Percentiles rank a stretch among this genome's conserved stretches.
phyloP scores from a whole-genome alignment of 2,113 vertebrate species.

The Micronycteris hirsuta region DNA sequence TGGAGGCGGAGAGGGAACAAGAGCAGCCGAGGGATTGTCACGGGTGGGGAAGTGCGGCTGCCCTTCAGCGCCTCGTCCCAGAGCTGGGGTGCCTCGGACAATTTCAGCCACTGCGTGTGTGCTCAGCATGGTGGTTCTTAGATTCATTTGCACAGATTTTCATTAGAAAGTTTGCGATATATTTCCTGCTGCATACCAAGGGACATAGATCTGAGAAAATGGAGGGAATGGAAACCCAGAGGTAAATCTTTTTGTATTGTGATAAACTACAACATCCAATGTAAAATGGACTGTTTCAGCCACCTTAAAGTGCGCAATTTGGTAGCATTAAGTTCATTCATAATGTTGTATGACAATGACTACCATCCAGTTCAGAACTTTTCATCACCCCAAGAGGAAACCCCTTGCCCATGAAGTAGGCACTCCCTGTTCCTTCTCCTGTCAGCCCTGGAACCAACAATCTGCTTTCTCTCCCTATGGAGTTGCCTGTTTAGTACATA shows the following conservation, averaged over 20 bases:
- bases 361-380: background rate
- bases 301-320: background rate
- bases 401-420: background rate
- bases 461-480: background rate
- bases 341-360: background rate
- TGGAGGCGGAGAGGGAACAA: background rate
- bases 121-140: background rate
- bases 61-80: background rate
- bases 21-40: background rate
- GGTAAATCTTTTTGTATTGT: background rate
- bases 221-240: background rate
- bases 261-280: background rate
- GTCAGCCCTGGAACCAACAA: background rate
- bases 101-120: background rate
- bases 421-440: background rate
- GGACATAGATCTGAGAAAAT: background rate
- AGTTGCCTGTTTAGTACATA: background rate
- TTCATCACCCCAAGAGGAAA: background rate
- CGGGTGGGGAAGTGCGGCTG: accelerated
- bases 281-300: background rate
- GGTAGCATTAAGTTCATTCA: background rate
- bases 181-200: background rate
- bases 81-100: too few species aligned
- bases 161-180: background rate
- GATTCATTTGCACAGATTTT: background rate